Percentiles rank a stretch among this genome's conserved stretches.
These are phyloP conservation scores for Drosophila nr. medialis DNA, from an alignment of 2,888 invertebrate genomes.

Conservation along the genomic window DNA sequence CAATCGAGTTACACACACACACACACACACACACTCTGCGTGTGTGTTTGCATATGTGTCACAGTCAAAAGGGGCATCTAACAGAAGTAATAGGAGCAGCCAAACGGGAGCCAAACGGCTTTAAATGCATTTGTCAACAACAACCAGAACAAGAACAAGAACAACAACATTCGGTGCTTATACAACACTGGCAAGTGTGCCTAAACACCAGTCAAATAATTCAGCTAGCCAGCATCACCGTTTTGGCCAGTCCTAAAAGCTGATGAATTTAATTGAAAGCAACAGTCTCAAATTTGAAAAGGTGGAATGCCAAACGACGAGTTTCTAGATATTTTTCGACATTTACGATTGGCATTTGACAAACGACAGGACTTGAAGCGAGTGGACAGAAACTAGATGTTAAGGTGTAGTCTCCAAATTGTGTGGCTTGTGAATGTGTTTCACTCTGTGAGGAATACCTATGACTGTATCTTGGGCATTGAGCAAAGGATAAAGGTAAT, in stretches of 20 bases:
- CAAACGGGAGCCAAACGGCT: conserved; percentile 21
- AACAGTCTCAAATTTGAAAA: neutral
- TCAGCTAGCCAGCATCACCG: neutral
- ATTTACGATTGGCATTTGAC: neutral
- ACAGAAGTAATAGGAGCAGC: conserved; percentile 55
- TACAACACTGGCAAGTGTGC: conserved; percentile 69
- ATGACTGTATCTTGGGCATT: neutral
- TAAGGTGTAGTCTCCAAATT: neutral
- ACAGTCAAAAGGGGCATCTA: conserved; percentile 55
- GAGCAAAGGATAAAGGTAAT: neutral
- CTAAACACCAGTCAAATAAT: conserved; percentile 58
- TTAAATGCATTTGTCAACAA: conserved; percentile 57
- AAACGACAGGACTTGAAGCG: neutral
- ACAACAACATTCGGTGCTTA: conserved; percentile 42
- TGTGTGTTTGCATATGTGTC: conserved; percentile 48
- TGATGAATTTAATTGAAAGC: conserved; percentile 26
- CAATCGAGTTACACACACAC: conserved; percentile 68
- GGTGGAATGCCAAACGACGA: neutral
- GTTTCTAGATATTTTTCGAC: neutral
- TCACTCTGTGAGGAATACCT: neutral
- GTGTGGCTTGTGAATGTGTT: neutral
- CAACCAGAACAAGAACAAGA: neutral
- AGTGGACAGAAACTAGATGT: neutral
- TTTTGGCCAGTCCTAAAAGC: conserved; percentile 2
- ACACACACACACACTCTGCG: conserved; percentile 1